phyloP scores from a whole-genome alignment of 1,140 invertebrate genomes.

The Epicauta chinensis region DNA sequence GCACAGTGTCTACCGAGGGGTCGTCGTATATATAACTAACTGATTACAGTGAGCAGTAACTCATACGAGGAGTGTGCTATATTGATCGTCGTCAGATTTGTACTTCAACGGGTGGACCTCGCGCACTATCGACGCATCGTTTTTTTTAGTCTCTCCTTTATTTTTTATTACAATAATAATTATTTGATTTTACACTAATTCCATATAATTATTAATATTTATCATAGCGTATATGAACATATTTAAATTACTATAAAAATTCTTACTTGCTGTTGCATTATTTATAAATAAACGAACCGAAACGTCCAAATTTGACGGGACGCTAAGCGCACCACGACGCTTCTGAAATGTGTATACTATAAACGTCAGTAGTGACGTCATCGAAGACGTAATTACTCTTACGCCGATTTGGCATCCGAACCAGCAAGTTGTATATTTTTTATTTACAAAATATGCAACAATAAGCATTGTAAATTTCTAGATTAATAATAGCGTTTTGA shows the following conservation, averaged over 20 bases:
- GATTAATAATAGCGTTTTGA: no score
- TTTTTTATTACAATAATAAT: no score
- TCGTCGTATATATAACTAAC: neutral
- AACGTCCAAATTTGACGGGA: no score
- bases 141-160: slow-evolving; percentile 5
- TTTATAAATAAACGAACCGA: no score
- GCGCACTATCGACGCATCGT: slow-evolving; percentile 19
- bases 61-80: slow-evolving; percentile 18
- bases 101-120: slow-evolving; percentile 13
- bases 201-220: no score
- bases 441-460: no score
- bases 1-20: slow-evolving; percentile 3
- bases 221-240: no score
- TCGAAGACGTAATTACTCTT: slow-evolving; percentile 3
- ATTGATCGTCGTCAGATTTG: slow-evolving; percentile 19
- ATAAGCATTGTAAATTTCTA: no score
- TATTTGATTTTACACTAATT: no score
- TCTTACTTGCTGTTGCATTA: no score
- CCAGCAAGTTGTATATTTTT: no score
- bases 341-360: neutral
- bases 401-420: neutral
- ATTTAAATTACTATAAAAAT: no score
- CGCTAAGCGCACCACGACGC: neutral
- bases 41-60: slow-evolving; percentile 16
- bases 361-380: slow-evolving; percentile 10